Evolutionary conservation across 2,888 invertebrate species (phyloP).

Genomic region (Oscheius onirici): DNA sequence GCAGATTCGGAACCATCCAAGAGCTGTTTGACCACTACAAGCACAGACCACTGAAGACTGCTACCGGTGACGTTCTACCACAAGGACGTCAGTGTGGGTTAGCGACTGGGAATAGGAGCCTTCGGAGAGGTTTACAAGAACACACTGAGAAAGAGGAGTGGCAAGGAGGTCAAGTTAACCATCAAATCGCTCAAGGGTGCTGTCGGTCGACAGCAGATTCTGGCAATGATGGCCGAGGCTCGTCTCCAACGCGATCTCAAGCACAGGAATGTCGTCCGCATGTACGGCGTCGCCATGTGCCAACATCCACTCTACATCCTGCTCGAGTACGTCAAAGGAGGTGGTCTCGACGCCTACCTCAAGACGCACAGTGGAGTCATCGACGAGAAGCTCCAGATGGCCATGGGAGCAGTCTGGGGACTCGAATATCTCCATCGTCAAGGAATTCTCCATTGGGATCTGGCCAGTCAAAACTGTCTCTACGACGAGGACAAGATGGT

Average conservation of each 20-base stretch:
- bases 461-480: constrained; percentile 28
- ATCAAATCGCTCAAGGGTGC: constrained; percentile 14
- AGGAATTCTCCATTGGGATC: constrained; percentile 16
- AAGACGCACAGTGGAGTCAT: constrained; percentile 21
- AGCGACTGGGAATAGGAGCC: constrained; percentile 21
- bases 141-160: constrained; percentile 12
- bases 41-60: not conserved
- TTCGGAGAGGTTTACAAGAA: constrained; percentile 30
- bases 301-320: constrained; percentile 24
- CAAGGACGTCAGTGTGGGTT: constrained; percentile 5
- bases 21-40: constrained; percentile 7
- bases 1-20: constrained; percentile 9
- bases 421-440: constrained; percentile 11
- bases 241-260: constrained; percentile 17
- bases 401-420: constrained; percentile 29
- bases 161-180: not conserved
- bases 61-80: not conserved
- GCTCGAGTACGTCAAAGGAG: constrained; percentile 25
- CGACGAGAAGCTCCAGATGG: constrained; percentile 24
- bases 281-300: constrained; percentile 28
- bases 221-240: constrained; percentile 31
- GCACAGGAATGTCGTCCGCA: constrained; percentile 28
- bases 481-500: constrained; percentile 19
- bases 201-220: constrained; percentile 5
- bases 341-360: constrained; percentile 14